Percentiles rank a stretch among this genome's conserved stretches.
Conservation (phyloP, 37 sponge, comb jelly and placozoan species). For the Crambe crambe region DNA sequence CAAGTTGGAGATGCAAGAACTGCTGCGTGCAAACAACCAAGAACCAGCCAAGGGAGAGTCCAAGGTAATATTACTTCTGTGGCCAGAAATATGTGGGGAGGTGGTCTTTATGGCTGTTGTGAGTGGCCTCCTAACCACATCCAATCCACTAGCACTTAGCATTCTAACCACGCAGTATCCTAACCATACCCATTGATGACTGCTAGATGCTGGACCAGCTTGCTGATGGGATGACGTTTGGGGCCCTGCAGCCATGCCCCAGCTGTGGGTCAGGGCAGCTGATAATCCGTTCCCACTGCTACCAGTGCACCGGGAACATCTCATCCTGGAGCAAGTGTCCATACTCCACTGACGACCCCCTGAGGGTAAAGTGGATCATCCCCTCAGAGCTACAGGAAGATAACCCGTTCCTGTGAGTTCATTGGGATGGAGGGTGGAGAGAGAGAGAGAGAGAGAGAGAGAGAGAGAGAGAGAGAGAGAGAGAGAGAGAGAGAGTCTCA, state of each 20-base stretch:
- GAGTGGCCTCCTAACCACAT: neutral
- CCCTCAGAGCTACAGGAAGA: slow-evolving; percentile 67
- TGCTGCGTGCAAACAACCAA: slow-evolving; percentile 79
- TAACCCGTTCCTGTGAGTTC: slow-evolving; percentile 44
- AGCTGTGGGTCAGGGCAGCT: slow-evolving; percentile 83
- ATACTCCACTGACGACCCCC: slow-evolving; percentile 66
- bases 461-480: too few relatives aligned
- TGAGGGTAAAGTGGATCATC: slow-evolving; percentile 64
- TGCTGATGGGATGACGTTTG: slow-evolving; percentile 89
- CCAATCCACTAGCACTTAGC: neutral
- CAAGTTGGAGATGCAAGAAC: slow-evolving; percentile 39
- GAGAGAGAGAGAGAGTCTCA: too few relatives aligned
- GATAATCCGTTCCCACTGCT: slow-evolving; percentile 38
- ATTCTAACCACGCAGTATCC: neutral
- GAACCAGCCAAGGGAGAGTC: slow-evolving; percentile 71
- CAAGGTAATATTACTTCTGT: slow-evolving; percentile 23
- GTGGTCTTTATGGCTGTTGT: neutral
- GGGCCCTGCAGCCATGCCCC: slow-evolving; percentile 76
- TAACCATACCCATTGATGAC: too few relatives aligned
- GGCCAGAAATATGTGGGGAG: neutral
- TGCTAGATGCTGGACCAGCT: slow-evolving; percentile 73
- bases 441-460: too few relatives aligned
- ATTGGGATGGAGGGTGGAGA: too few relatives aligned
- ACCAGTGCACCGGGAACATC: slow-evolving; percentile 89
- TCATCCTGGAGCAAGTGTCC: slow-evolving; percentile 94